A percentile compares a stretch with the other conserved stretches of the same genome.
Evolutionary conservation across 2,797 vertebrate genomes (phyloP).

Genomic region (Tauraco hartlaubi): DNA sequence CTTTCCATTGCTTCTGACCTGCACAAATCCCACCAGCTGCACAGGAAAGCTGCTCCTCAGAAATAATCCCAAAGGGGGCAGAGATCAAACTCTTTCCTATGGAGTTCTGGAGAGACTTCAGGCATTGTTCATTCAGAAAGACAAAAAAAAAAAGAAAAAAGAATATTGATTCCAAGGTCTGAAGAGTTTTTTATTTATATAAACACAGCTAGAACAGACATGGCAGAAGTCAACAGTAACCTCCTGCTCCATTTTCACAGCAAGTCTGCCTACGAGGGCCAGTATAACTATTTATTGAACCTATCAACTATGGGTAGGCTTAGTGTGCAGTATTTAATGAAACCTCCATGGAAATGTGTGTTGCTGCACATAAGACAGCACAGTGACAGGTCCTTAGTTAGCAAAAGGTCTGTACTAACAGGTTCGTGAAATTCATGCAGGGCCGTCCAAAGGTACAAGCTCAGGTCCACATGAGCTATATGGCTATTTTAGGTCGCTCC

Average conservation of each 20-base stretch:
- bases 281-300: not conserved
- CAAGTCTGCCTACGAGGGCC: not conserved
- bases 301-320: not conserved
- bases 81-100: not conserved
- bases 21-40: not conserved
- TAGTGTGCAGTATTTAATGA: not conserved
- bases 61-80: not conserved
- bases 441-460: not conserved
- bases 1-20: not conserved
- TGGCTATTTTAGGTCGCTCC: not conserved
- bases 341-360: not conserved
- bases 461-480: not conserved
- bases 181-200: not conserved
- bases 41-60: not conserved
- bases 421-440: not conserved
- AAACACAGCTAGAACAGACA: not conserved
- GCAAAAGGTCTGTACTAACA: not conserved
- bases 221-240: not conserved
- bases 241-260: not conserved
- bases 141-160: not conserved
- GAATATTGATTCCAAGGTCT: not conserved
- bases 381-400: not conserved
- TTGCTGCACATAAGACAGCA: not conserved
- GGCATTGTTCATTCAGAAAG: not conserved
- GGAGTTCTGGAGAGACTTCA: not conserved